A percentile compares a stretch with the other conserved stretches of the same genome.
These are phyloP conservation scores for Dryoscopus gambensis DNA, from an alignment of 2,113 vertebrate species.

Conservation along the genomic window DNA sequence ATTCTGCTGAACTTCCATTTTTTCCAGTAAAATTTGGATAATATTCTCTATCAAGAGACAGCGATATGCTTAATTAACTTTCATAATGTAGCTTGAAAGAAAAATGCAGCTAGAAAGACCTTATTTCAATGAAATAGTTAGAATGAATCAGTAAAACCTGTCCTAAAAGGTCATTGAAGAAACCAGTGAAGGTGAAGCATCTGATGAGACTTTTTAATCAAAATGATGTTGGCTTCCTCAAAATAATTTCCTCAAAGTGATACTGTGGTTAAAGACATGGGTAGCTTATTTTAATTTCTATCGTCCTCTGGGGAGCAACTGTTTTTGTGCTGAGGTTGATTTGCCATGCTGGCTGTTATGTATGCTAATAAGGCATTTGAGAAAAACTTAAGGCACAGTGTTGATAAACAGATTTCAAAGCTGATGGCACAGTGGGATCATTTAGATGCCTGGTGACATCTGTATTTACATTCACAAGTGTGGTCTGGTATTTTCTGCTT, in stretches of 20 bases:
- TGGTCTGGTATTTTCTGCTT: neutral
- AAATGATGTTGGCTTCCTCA: neutral
- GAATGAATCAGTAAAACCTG: neutral
- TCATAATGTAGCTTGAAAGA: neutral
- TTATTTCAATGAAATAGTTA: too few relatives aligned
- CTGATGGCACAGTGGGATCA: neutral
- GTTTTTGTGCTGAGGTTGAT: neutral
- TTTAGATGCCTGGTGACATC: neutral
- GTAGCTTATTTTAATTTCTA: neutral
- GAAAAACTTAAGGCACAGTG: neutral
- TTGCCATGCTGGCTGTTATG: neutral
- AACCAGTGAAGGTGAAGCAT: neutral
- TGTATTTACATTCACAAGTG: neutral
- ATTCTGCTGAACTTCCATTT: neutral
- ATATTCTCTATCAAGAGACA: neutral
- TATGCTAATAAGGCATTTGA: neutral
- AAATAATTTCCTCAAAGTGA: neutral
- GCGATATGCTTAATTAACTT: neutral
- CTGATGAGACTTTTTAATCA: neutral
- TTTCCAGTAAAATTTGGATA: neutral
- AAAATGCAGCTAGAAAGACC: too few relatives aligned
- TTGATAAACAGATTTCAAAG: slow-evolving; percentile 24
- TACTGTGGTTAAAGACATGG: neutral
- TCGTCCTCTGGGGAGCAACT: neutral
- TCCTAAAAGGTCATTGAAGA: neutral